Evolutionary conservation across 1,140 invertebrate species (phyloP).

Genomic region (Drosophila asahinai): DNA sequence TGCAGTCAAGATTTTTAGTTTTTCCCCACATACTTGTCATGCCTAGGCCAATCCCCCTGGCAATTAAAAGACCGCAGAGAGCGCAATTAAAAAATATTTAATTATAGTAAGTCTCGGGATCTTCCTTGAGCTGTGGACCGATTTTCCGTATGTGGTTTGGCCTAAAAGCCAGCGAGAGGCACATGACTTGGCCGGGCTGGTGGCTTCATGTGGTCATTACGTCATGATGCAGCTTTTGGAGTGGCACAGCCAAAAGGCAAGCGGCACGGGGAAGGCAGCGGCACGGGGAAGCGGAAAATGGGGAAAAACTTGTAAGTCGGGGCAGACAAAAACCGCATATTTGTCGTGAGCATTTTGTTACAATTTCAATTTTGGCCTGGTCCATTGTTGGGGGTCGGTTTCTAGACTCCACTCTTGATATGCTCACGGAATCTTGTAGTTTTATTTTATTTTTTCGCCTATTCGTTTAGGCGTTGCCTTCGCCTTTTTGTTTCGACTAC

Average conservation of each 20-base stretch:
- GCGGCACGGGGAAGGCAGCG: background rate
- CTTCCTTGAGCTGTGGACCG: slow-evolving; percentile 50
- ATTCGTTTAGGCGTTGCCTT: slow-evolving; percentile 38
- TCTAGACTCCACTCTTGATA: slow-evolving; percentile 42
- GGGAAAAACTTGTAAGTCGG: slow-evolving; percentile 40
- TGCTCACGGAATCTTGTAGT: slow-evolving; percentile 33
- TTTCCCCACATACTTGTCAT: slow-evolving; percentile 30
- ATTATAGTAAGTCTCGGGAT: slow-evolving; percentile 49
- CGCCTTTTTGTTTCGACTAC: slow-evolving; percentile 37
- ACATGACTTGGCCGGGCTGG: slow-evolving; percentile 40
- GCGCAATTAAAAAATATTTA: slow-evolving; percentile 54
- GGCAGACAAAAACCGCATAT: slow-evolving; percentile 49
- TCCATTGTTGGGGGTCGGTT: slow-evolving; percentile 55
- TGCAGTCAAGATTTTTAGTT: slow-evolving; percentile 29
- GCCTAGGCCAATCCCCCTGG: slow-evolving; percentile 38
- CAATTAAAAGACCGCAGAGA: slow-evolving; percentile 56
- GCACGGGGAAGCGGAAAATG: slow-evolving; percentile 34
- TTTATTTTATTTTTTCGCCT: slow-evolving; percentile 17
- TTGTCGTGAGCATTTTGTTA: slow-evolving; percentile 56
- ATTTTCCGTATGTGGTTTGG: slow-evolving; percentile 45
- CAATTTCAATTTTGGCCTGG: slow-evolving; percentile 53
- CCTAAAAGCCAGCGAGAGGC: slow-evolving; percentile 39
- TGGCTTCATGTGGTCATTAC: slow-evolving; percentile 47
- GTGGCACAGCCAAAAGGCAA: slow-evolving; percentile 39
- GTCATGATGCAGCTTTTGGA: slow-evolving; percentile 55